Conservation (phyloP, 37 sponge, comb jelly and placozoan genomes). For the Theonella swinhoei region DNA sequence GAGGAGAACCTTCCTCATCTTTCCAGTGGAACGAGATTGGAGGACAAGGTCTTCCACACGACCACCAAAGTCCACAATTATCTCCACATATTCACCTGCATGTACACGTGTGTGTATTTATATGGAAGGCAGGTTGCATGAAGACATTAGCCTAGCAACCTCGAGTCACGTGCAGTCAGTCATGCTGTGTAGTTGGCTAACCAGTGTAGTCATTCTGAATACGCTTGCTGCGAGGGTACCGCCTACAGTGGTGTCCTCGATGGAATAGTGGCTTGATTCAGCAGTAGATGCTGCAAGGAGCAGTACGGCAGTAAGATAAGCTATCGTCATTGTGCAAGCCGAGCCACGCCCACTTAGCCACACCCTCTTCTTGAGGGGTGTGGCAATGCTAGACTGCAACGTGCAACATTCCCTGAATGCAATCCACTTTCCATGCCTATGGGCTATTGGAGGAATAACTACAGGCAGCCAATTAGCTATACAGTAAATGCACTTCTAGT, state of each 20-base stretch:
- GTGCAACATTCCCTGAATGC: too few species aligned
- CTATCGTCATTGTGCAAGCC: not conserved
- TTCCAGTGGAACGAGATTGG: conserved; percentile 3
- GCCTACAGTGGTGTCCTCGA: not conserved
- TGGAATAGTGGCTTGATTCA: not conserved
- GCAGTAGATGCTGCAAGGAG: not conserved
- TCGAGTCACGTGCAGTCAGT: not conserved
- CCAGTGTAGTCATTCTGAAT: not conserved
- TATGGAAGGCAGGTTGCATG: too few species aligned
- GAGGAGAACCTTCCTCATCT: conserved; percentile 49
- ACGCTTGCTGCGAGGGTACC: not conserved
- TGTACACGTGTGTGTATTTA: not conserved
- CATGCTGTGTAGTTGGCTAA: too few species aligned
- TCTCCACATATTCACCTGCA: conserved; percentile 53
- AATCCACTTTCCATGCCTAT: too few species aligned
- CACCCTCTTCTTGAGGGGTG: too few species aligned
- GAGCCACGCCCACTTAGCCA: too few species aligned
- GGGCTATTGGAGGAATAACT: too few species aligned
- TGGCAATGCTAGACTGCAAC: too few species aligned
- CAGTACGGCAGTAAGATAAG: not conserved
- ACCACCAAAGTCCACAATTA: conserved; percentile 76
- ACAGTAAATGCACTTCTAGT: too few species aligned
- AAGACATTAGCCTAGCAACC: not conserved
- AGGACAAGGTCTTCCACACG: conserved; percentile 66
- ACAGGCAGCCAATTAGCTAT: too few species aligned